Evolutionary conservation across 1,140 invertebrate genomes (phyloP).

Genomic region (Drosophila subobscura): DNA sequence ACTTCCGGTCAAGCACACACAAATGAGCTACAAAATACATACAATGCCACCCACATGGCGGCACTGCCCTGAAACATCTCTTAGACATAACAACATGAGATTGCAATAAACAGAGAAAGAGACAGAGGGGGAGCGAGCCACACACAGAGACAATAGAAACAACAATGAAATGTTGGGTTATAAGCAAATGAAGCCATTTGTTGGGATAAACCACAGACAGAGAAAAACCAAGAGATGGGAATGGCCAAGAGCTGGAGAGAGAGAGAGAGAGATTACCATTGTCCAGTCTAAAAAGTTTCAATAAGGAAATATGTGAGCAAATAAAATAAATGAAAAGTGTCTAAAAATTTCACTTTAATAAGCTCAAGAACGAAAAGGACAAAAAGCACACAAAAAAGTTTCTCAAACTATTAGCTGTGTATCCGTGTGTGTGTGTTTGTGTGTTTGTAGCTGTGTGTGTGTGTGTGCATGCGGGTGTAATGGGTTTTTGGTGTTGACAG

Average conservation of each 20-base stretch:
- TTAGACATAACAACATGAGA: slow-evolving; percentile 16
- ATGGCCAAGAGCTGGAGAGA: not conserved
- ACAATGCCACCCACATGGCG: slow-evolving; percentile 8
- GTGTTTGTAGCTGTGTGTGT: slow-evolving; percentile 22
- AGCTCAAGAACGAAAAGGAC: slow-evolving; percentile 50
- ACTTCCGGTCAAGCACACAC: slow-evolving; percentile 64
- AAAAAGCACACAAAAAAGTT: slow-evolving; percentile 30
- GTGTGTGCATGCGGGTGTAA: slow-evolving; percentile 22
- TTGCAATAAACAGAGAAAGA: slow-evolving; percentile 27
- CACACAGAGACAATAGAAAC: slow-evolving; percentile 2
- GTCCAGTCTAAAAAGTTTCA: slow-evolving; percentile 62
- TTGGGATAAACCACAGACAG: slow-evolving; percentile 28
- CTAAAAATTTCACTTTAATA: slow-evolving; percentile 70
- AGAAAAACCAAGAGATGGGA: not conserved
- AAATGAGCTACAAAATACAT: slow-evolving; percentile 64
- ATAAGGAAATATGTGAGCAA: slow-evolving; percentile 65
- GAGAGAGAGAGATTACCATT: slow-evolving; percentile 3
- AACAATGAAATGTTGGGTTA: slow-evolving; percentile 28
- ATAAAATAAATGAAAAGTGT: slow-evolving; percentile 74
- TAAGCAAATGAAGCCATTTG: slow-evolving; percentile 51
- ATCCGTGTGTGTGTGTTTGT: not conserved
- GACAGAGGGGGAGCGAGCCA: no score
- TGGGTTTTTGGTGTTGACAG: slow-evolving; percentile 46
- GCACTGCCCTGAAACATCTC: slow-evolving; percentile 6
- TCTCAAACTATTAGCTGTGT: not conserved